Percentiles rank a stretch among this genome's conserved stretches.
These are phyloP conservation scores for Lymantria monacha DNA, from an alignment of 2,888 invertebrate species.

Conservation along the genomic window DNA sequence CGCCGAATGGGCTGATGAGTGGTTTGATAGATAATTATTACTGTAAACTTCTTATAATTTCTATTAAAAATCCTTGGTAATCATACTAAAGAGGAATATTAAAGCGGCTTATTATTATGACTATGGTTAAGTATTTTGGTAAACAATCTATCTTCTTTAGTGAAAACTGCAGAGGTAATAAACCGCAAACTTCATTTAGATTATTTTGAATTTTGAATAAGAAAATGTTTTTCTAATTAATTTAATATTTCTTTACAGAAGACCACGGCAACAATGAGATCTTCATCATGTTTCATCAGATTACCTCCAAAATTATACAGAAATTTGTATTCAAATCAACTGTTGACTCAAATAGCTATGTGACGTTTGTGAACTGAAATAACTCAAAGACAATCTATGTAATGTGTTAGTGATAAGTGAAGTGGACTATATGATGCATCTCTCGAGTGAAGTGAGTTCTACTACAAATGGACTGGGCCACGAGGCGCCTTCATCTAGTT, in stretches of 20 bases:
- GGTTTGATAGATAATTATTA: no score
- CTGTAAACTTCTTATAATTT: no score
- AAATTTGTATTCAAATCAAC: conserved; percentile 14
- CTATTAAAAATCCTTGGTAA: no score
- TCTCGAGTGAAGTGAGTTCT: conserved; percentile 90
- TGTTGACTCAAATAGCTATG: conserved; percentile 49
- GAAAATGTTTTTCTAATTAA: not conserved
- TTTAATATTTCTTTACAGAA: conserved; percentile 15
- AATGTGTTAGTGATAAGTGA: conserved; percentile 31
- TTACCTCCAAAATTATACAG: conserved; percentile 9
- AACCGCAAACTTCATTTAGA: no score
- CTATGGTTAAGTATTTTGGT: no score
- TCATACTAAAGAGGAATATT: no score
- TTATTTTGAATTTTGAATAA: not conserved
- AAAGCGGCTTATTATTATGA: no score
- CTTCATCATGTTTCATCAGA: conserved; percentile 19
- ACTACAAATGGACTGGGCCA: conserved; percentile 83
- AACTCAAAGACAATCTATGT: conserved; percentile 23
- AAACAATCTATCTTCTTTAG: no score
- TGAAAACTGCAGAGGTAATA: no score
- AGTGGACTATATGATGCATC: conserved; percentile 83
- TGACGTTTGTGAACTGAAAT: conserved; percentile 55
- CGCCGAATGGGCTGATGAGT: no score
- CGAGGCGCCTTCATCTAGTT: conserved; percentile 75
- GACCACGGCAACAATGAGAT: conserved; percentile 21